A percentile compares a stretch with the other conserved stretches of the same genome.
Evolutionary conservation across 2,888 invertebrate species (phyloP).

Genomic region (Morpho achilles): DNA sequence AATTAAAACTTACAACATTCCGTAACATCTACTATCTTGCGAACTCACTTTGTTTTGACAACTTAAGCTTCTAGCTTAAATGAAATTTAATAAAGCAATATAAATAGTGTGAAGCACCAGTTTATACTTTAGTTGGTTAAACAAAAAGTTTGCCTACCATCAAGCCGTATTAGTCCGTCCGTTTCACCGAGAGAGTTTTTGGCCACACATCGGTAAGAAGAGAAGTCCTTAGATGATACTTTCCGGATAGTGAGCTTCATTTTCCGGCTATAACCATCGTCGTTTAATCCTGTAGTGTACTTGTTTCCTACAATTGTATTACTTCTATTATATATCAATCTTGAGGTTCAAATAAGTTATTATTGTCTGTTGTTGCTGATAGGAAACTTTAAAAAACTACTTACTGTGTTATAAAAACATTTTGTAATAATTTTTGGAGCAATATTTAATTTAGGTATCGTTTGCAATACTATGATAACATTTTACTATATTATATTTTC

Average conservation of each 20-base stretch:
- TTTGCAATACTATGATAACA: no score
- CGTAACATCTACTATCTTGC: no score
- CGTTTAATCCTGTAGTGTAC: slow-evolving; percentile 90
- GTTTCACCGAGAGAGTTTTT: slow-evolving; percentile 95
- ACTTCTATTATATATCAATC: background rate
- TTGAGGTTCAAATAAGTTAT: background rate
- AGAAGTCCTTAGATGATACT: slow-evolving; percentile 88
- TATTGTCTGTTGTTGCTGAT: no score
- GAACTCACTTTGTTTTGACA: no score
- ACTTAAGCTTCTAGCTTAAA: no score
- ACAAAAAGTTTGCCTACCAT: slow-evolving; percentile 81
- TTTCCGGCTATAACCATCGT: slow-evolving; percentile 92
- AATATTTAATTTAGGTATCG: no score
- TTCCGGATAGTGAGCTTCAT: slow-evolving; percentile 94
- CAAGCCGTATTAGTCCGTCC: slow-evolving; percentile 92
- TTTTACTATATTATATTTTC: no score
- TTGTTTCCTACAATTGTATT: slow-evolving; percentile 84
- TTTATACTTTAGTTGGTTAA: background rate
- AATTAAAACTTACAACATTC: no score
- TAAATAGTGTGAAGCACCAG: background rate
- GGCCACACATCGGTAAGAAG: slow-evolving; percentile 93
- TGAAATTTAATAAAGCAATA: no score
- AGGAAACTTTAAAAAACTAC: no score
- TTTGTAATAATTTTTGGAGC: no score
- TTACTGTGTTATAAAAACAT: no score